Evolutionary conservation across 1,140 invertebrate genomes (phyloP).

Genomic region (Leguminivora glycinivorella): DNA sequence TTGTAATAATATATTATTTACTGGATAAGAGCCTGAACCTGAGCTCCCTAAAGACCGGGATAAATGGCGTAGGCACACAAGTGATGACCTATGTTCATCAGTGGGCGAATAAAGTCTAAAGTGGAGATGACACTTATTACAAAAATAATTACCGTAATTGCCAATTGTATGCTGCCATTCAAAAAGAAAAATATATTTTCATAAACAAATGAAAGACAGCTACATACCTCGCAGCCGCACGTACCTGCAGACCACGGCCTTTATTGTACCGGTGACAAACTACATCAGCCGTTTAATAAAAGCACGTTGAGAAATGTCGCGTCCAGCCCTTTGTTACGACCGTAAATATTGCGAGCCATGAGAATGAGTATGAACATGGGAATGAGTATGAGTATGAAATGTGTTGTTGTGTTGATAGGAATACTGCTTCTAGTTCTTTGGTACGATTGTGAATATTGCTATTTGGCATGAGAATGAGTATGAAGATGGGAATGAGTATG

Average conservation of each 20-base stretch:
- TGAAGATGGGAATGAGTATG: neutral
- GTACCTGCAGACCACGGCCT: conserved; percentile 18
- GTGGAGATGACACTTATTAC: too few relatives aligned
- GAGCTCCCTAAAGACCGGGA: too few relatives aligned
- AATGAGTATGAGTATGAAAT: neutral
- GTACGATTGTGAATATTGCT: neutral
- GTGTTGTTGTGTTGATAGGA: too few relatives aligned
- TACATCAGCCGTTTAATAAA: conserved; percentile 29
- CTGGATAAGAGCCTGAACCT: too few relatives aligned
- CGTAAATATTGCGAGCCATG: neutral
- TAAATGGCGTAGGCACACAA: too few relatives aligned
- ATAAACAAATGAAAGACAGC: neutral
- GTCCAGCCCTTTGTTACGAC: conserved; percentile 12
- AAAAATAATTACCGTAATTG: too few relatives aligned
- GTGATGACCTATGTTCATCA: too few relatives aligned
- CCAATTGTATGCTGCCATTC: too few relatives aligned
- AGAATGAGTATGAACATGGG: neutral
- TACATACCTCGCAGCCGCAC: neutral
- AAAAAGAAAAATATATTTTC: too few relatives aligned
- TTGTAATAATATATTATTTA: too few relatives aligned
- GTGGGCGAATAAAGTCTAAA: too few relatives aligned
- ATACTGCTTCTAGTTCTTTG: conserved; percentile 16
- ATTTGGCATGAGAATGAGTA: neutral
- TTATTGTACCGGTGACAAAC: conserved; percentile 27
- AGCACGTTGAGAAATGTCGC: conserved; percentile 24